Evolutionary conservation across 2,888 invertebrate genomes (phyloP), one percentile per base, ranked within the genome.

Genomic region (Thera britannica): DNA sequence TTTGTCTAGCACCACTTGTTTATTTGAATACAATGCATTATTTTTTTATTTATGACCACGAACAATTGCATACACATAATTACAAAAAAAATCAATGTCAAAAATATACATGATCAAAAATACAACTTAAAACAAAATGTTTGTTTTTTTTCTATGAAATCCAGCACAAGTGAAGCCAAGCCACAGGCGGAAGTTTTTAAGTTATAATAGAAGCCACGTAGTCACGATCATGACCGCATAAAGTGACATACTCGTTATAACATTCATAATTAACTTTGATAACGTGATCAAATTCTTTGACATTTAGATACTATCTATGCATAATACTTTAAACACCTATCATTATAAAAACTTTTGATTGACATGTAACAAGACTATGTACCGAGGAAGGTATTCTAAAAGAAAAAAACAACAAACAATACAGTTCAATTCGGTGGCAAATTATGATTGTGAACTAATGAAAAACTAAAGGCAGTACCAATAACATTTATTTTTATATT

Each of bases 281-380:
- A 67, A 52, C 58, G 58, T 62, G 62, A 52, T 58, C 36, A 54
- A 58, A 49, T 62, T 61, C 44, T 62, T 48, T n/a, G 62, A 58
- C 52, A 58, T 58, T 48, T 52, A 34, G 62, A 62, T 66, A 38
- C 38, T 69, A 59, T 69, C 62, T 69, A 69, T 65, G 65, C 52
- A 59, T 62, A 61, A 56, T 65, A 56, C 38, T 62, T 59, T 69
- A 69, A 69, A 56, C 65, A 60, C 62, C 69, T 65, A 65, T 69
- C 46, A 62, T 46, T 46, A 62, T 49, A 65, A 69, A 69, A 62
- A 65, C 8, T 11, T 58, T 54, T 65, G 69, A 69, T 69, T 69
- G 69, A 69, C 69, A 69, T 5, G n/a, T 62, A 9, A 67, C 61
- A 62, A 41, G 48, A 58, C 51, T 57, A n/a, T 61, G 12, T 58